Conservation (phyloP, 2,797 vertebrate genomes). For the Sorex maritimensis region DNA sequence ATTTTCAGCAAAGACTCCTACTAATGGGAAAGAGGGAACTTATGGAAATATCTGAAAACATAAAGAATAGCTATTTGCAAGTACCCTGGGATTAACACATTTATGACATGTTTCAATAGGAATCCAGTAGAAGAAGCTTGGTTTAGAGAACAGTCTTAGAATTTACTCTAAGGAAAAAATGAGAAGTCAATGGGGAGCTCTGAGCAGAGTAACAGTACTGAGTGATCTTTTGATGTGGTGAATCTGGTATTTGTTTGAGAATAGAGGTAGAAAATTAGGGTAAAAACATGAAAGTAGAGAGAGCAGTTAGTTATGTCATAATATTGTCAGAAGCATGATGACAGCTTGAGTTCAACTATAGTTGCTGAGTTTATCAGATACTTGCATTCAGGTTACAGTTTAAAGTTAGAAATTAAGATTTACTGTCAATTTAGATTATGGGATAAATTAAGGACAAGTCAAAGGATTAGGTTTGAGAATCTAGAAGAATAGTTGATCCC, state of each 20-base stretch:
- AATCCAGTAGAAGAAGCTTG: background rate
- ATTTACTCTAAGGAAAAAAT: background rate
- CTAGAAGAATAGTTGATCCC: background rate
- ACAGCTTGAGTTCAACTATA: background rate
- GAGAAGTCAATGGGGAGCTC: background rate
- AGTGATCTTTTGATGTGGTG: background rate
- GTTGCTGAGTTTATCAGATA: background rate
- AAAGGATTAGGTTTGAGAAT: background rate
- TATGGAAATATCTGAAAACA: background rate
- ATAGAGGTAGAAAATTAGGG: too few species aligned
- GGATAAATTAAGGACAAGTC: background rate
- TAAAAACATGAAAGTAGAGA: background rate
- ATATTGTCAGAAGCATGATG: background rate
- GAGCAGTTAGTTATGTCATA: background rate
- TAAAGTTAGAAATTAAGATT: background rate
- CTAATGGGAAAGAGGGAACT: background rate
- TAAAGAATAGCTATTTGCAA: background rate
- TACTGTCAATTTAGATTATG: background rate
- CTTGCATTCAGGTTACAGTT: background rate
- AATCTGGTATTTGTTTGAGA: background rate
- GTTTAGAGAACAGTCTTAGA: background rate
- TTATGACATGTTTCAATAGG: background rate
- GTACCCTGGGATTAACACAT: background rate
- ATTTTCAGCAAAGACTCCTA: background rate
- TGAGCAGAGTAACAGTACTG: background rate